phyloP scores from a whole-genome alignment of 2,113 vertebrate species.

The Dicentrarchus labrax region DNA sequence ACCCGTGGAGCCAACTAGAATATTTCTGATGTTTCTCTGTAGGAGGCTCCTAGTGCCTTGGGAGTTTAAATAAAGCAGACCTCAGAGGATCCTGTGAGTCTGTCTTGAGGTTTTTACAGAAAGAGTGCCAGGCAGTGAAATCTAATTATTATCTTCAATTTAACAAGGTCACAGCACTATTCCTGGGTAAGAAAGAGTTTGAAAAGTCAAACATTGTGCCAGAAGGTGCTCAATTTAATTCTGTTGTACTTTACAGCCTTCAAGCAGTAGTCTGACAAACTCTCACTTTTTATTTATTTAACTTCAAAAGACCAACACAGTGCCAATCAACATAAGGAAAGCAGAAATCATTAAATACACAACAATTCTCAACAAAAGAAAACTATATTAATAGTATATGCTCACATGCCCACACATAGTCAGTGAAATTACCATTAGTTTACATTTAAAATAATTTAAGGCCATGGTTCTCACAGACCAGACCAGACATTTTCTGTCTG shows the following conservation, averaged over 20 bases:
- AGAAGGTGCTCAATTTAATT: slow-evolving; percentile 9
- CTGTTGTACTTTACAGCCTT: not conserved
- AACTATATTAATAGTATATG: no score
- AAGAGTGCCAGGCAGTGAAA: slow-evolving; percentile 44
- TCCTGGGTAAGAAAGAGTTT: slow-evolving; percentile 42
- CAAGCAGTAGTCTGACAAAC: not conserved
- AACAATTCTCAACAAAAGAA: not conserved
- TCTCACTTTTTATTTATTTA: not conserved
- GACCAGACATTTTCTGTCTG: not conserved
- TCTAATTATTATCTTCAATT: slow-evolving; percentile 73
- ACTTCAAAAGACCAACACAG: not conserved
- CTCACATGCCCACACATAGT: not conserved
- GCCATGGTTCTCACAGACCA: no score
- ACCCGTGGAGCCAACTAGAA: not conserved
- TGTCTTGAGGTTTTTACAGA: slow-evolving; percentile 64
- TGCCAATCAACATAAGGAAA: not conserved
- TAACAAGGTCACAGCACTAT: slow-evolving; percentile 73
- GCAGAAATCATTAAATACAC: not conserved
- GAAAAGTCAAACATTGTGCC: slow-evolving; percentile 28
- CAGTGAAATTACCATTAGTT: not conserved
- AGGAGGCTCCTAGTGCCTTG: slow-evolving; percentile 38
- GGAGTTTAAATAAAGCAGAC: slow-evolving; percentile 72
- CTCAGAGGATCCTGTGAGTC: slow-evolving; percentile 55
- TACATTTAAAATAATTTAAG: not conserved
- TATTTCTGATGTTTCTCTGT: slow-evolving; percentile 31